Percentiles rank a stretch among this genome's conserved stretches.
These are phyloP conservation scores for Petrocephalus sullivani DNA, from an alignment of 2,797 vertebrate genomes.

Conservation along the genomic window DNA sequence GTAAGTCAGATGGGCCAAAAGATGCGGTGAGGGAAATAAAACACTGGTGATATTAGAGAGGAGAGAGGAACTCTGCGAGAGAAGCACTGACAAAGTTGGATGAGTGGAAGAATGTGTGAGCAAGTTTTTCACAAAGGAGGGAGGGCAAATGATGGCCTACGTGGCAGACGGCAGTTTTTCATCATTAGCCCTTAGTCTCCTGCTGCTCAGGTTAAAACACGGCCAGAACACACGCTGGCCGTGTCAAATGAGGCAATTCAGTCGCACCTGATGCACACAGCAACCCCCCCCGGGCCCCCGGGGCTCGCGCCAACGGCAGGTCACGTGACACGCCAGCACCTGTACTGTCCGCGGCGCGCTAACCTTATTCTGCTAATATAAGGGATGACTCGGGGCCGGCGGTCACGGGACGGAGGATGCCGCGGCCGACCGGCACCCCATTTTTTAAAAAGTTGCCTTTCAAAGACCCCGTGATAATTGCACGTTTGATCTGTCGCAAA, in stretches of 20 bases:
- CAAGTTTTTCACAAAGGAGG: slow-evolving; percentile 21
- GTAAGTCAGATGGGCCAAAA: neutral
- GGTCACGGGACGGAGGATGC: neutral
- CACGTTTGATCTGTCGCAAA: neutral
- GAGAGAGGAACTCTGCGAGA: neutral
- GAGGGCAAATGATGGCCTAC: slow-evolving; percentile 37
- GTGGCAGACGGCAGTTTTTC: slow-evolving; percentile 46
- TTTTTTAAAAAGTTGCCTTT: neutral
- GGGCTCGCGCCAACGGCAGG: slow-evolving; percentile 30
- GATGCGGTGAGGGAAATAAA: neutral
- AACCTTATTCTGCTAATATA: slow-evolving; percentile 41
- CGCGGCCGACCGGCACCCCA: neutral
- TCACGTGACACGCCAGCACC: slow-evolving; percentile 41
- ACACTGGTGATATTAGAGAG: neutral
- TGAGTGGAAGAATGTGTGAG: slow-evolving; percentile 26
- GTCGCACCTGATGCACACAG: slow-evolving; percentile 51
- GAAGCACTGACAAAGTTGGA: neutral
- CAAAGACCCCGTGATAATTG: neutral
- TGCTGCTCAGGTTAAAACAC: slow-evolving; percentile 48
- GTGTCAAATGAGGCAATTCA: slow-evolving; percentile 53
- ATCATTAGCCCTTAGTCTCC: slow-evolving; percentile 48
- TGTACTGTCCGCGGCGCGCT: slow-evolving; percentile 42
- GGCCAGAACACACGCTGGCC: slow-evolving; percentile 50
- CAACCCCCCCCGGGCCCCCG: slow-evolving; percentile 33
- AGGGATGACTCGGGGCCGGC: neutral